Evolutionary conservation across 2,113 vertebrate genomes (phyloP).

Genomic region (Oenanthe melanoleuca): DNA sequence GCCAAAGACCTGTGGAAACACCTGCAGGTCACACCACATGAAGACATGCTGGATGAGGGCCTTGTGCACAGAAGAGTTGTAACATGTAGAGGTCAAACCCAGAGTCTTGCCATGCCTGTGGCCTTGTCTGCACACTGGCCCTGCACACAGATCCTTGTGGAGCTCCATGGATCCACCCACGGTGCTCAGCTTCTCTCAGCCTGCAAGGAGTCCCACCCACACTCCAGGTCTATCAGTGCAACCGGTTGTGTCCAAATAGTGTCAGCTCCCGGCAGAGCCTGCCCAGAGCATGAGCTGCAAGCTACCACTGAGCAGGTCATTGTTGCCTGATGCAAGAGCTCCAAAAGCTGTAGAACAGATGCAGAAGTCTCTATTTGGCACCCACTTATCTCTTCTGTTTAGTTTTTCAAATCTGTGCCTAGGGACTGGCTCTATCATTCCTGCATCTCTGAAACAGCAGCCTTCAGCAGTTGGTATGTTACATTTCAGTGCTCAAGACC

Average conservation of each 20-base stretch:
- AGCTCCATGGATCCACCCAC: neutral
- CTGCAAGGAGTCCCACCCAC: neutral
- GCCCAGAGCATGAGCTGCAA: neutral
- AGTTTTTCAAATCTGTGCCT: neutral
- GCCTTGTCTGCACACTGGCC: neutral
- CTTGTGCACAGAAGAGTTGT: neutral
- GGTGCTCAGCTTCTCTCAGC: neutral
- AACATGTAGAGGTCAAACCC: neutral
- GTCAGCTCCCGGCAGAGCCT: neutral
- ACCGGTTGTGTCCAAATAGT: neutral
- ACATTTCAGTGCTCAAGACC: neutral
- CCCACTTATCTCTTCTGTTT: neutral
- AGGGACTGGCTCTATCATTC: neutral
- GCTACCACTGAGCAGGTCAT: neutral
- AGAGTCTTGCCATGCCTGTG: accelerated
- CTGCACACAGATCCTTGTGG: neutral
- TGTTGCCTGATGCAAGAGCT: neutral
- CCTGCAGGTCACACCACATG: accelerated
- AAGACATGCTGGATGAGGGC: accelerated
- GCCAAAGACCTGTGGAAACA: neutral
- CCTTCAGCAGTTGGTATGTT: neutral
- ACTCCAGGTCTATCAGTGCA: neutral
- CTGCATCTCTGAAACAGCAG: neutral
- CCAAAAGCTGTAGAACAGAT: neutral
- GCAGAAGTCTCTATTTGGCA: neutral